Base-by-base conservation (phyloP, 2,888 invertebrate genomes). In the Julus scandinavius region DNA sequence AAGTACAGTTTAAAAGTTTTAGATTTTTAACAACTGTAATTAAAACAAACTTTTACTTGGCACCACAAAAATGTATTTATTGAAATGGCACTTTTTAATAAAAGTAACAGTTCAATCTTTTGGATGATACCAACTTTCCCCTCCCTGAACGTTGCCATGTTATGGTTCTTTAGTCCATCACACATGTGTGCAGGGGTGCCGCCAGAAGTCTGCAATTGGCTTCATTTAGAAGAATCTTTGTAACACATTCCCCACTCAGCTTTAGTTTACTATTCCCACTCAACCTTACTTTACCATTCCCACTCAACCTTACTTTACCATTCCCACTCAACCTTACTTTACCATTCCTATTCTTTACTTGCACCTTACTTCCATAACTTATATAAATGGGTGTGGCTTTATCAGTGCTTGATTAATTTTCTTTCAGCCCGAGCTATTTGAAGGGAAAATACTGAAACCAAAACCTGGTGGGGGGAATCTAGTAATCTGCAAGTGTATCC, bases 321-420 rank as follows among this genome's bases (percentile, higher is more conserved):
- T 80, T 40, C 13, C 80, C 29, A 38, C 80, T 38, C 45, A 45
- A 1, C 11, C 54, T 40, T 80, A 2, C 29, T 15, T 80, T 38
- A 54, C 38, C 80, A 1, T 80, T 40, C 13, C 80, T 9, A 38
- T 38, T 38, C 80, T 80, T 80, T 80, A 80, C 80, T 80, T 80
- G 80, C 80, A 80, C 80, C 80, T 80, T 80, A 38, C 38, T 80
- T 80, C 80, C 80, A 38, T 80, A 80, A 80, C 80, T 38, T 38
- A 13, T 80, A 80, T 80, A 80, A 80, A 80, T 80, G 80, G 80
- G 80, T 80, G 80, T 80, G 80, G 80, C 80, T 80, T 80, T 80
- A 80, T 80, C 80, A 80, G 80, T 80, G 80, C 80, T 80, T 80
- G 80, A 80, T 38, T 15, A 80, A 38, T 80, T 80, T 80, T 15